Base-by-base conservation (phyloP, 2,888 invertebrate genomes). In the Patella ulyssiponensis region DNA sequence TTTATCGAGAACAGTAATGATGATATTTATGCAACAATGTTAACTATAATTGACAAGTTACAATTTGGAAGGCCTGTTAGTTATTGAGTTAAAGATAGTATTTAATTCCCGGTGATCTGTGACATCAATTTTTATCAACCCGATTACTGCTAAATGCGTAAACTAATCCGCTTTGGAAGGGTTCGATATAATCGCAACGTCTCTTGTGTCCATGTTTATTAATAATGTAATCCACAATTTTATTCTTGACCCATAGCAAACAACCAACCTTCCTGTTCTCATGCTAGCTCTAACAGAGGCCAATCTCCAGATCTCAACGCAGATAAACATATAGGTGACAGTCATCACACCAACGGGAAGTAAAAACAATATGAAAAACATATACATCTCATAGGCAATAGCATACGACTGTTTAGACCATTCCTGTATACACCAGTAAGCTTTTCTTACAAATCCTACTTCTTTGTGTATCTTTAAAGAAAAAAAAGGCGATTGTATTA, bases 311-410 rank as follows among this genome's bases (percentile, higher is more conserved):
- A 95, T 93, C 88, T 94, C 94, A 91, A 93, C 93, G 86, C 94
- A 94, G 85, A 95, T 95, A 79, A 93, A 92, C 11, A 93, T 92
- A 88, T 95, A 95, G 77, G 95, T 94, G 79, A 94, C 93, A 0
- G 93, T 93, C 94, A 95, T 95, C 74, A 95, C 93, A 64, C 92
- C 89, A n/a, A 94, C 93, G 0, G 95, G 95, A 33, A 94, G 89
- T 12, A 95, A 89, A 70, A 95, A 92, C n/a, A 95, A 93, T 58
- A 95, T 86, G 3, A 94, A 86, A 20, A 95, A 90, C 94, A 94
- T 94, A 90, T 94, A 94, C 14, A 94, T 87, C 87, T 94, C 94
- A 87, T 94, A 94, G 58, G 93, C 90, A 23, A 81, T 81, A 1
- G 80, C 81, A 75, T 85, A 84, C 14, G 80, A 17, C 0, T 83